Base-by-base conservation (phyloP, 2,797 vertebrate genomes). In the Tiaroga cobitis region DNA sequence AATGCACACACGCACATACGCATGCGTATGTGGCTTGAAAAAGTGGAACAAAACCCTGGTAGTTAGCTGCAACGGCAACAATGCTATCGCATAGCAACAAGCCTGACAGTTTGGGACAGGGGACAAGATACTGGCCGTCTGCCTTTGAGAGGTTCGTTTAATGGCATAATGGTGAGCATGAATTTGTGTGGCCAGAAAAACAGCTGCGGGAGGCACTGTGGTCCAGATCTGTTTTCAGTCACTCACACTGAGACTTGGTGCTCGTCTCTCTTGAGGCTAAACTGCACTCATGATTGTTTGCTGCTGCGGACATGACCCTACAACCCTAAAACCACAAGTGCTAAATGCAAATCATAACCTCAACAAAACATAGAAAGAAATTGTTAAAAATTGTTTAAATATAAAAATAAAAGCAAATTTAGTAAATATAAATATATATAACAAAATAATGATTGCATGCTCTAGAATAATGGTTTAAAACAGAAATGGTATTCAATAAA, bases 131-230 rank as follows among this genome's bases (percentile, higher is more conserved):
- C 91, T 88, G 43, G 91, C 91, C 87, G 91, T 91, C 92, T 92
- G 93, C 93, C 91, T 91, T 91, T 93, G 93, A 91, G 93, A 93
- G 89, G 90, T 90, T 90, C 90, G 90, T 93, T 95, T 94, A 94
- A 93, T 79, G 69, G 89, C 91, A 90, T 93, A 93, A 93, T 93
- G 92, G 92, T 91, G 88, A 93, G 91, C 88, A 93, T 93, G 93
- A 94, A 92, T 92, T 94, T 93, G 92, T 91, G 93, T 93, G 91
- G 93, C 61, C 78, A 93, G 93, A 94, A 92, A 92, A 94, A 94
- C 93, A 92, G 93, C 94, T 94, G 92, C 89, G 74, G 93, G 92
- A 93, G 89, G 92, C 91, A 92, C 93, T 91, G 92, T 91, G 92
- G 93, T 94, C 93, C 89, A 90, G 91, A 91, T 93, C 90, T 86